Conservation (phyloP, 2,888 invertebrate genomes). For the Exocentrus adspersus region DNA sequence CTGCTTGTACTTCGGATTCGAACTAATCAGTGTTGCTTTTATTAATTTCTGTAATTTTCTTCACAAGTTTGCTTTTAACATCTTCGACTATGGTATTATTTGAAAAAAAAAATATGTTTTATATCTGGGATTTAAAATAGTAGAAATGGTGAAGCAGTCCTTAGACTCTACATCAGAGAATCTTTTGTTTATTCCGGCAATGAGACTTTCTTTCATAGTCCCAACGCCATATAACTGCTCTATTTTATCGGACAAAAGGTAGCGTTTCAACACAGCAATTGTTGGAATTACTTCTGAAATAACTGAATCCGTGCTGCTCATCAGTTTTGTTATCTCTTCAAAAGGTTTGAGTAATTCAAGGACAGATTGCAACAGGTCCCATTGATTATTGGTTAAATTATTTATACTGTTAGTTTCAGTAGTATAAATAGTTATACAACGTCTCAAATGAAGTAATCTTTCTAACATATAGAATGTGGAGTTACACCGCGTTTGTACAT, state of each 20-base stretch:
- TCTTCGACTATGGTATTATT: no score
- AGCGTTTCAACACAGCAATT: constrained; percentile 35
- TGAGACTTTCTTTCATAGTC: no score
- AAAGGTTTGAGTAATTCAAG: constrained; percentile 29
- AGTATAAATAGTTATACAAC: constrained; percentile 12
- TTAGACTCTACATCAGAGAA: constrained; percentile 32
- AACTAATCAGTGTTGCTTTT: no score
- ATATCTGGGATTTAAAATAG: no score
- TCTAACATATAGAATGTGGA: constrained; percentile 35
- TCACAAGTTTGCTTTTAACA: no score
- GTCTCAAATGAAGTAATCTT: constrained; percentile 32
- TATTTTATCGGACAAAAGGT: neutral
- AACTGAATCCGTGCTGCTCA: constrained; percentile 39
- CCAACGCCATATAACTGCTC: no score
- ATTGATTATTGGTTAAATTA: constrained; percentile 34
- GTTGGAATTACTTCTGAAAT: constrained; percentile 46
- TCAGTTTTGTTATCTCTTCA: constrained; percentile 45
- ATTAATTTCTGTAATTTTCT: no score
- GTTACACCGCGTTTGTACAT: no score
- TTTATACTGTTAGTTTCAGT: constrained; percentile 27
- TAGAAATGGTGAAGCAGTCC: no score
- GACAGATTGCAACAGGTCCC: constrained; percentile 32
- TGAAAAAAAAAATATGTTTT: no score
- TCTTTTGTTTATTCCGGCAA: no score
- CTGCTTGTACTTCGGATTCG: no score